Percentiles rank a stretch among this genome's conserved stretches.
Evolutionary conservation across 1,140 invertebrate genomes (phyloP).

Genomic region (Heterodera carotae): DNA sequence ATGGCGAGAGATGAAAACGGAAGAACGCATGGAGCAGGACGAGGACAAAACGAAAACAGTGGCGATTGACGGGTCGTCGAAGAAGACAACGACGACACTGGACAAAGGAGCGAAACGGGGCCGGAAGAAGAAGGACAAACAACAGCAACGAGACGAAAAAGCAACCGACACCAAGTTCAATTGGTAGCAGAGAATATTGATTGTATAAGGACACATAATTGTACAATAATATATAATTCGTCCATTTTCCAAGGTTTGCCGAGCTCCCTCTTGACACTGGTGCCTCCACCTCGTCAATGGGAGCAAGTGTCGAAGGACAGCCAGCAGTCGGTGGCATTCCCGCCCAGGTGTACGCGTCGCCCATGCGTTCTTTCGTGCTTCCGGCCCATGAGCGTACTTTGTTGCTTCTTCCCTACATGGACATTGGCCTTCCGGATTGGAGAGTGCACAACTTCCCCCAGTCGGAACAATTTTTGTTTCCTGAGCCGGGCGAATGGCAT

Average conservation of each 20-base stretch:
- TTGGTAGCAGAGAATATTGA: constrained; percentile 5
- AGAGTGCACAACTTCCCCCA: constrained; percentile 42
- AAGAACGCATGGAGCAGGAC: neutral
- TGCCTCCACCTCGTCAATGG: neutral
- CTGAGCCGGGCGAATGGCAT: constrained; percentile 8
- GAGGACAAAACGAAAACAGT: neutral
- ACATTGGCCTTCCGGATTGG: constrained; percentile 39
- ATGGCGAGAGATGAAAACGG: neutral
- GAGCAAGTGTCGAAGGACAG: constrained; percentile 7
- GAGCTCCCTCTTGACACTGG: constrained; percentile 7
- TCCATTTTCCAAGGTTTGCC: constrained; percentile 14
- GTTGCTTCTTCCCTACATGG: constrained; percentile 39
- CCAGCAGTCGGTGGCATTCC: neutral
- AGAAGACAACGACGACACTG: too few relatives aligned
- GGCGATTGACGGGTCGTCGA: neutral
- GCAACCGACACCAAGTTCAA: neutral
- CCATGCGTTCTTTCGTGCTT: constrained; percentile 35
- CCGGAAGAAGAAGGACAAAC: constrained; percentile 13
- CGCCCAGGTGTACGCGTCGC: constrained; percentile 12
- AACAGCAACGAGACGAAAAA: neutral
- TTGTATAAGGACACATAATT: too few relatives aligned
- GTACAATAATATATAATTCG: too few relatives aligned
- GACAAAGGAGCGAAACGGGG: neutral
- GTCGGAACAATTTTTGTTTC: constrained; percentile 31
- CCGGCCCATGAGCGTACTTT: constrained; percentile 32